These are phyloP conservation scores for Ceramica pisi DNA, from an alignment of 2,888 invertebrate species.

Conservation along the genomic window DNA sequence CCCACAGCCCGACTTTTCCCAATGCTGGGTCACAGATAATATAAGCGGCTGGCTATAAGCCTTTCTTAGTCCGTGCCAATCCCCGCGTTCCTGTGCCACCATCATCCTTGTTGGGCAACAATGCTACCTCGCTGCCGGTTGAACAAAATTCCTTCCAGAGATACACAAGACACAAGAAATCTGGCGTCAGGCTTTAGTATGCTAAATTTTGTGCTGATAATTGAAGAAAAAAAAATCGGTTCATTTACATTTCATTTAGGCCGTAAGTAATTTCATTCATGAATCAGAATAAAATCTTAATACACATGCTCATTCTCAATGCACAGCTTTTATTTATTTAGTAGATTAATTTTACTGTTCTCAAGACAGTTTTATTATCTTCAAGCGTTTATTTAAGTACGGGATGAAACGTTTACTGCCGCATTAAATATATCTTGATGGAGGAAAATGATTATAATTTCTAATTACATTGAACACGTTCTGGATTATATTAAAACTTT, in stretches of 20 bases:
- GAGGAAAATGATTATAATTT: constrained; percentile 18
- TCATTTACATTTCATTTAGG: neutral
- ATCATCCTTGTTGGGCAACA: too few species aligned
- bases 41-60: too few species aligned
- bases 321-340: constrained; percentile 10
- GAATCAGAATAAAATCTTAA: neutral
- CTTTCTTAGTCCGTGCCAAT: too few species aligned
- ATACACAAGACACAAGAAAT: too few species aligned
- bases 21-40: too few species aligned
- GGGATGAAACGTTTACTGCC: constrained; percentile 31
- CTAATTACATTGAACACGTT: constrained; percentile 15
- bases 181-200: too few species aligned
- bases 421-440: constrained; percentile 2
- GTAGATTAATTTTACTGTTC: constrained; percentile 33
- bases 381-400: constrained; percentile 27
- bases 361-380: constrained; percentile 28
- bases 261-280: neutral
- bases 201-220: too few species aligned
- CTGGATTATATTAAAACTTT: neutral
- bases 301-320: neutral
- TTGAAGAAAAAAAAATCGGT: too few species aligned
- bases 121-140: too few species aligned
- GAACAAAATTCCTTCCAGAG: too few species aligned
- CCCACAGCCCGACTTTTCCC: too few species aligned
- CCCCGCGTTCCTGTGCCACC: too few species aligned